Evolutionary conservation across 1,140 invertebrate species (phyloP), one percentile per base, ranked within the genome.

Genomic region (Sminthurides bifidus): DNA sequence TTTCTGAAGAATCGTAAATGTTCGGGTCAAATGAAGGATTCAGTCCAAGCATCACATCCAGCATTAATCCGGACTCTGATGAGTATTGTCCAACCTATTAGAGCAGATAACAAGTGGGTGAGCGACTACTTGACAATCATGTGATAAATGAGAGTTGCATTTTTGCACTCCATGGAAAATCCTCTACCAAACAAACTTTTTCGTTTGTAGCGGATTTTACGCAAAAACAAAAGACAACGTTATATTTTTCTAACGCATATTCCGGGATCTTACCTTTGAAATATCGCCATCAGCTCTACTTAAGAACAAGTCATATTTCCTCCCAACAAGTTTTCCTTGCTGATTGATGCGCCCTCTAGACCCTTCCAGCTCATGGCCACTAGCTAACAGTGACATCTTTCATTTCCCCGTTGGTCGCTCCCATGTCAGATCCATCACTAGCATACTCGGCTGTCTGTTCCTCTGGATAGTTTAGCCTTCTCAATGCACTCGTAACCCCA

Each of bases 81-180:
- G 68, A 68, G 45, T 67, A 69, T 57, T 66, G 68, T 12, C 68
- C 68, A 27, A 67, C 56, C 67, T 68, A 30, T 37, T 50, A 33
- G 31, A 26, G 17, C 29, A 49, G 1, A 31, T 12, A 29, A 54
- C 14, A 3, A n/a, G n/a, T n/a, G n/a, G n/a, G n/a, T n/a, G n/a
- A n/a, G n/a, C n/a, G n/a, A n/a, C n/a, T n/a, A n/a, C n/a, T n/a
- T n/a, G n/a, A n/a, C n/a, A n/a, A n/a, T n/a, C n/a, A n/a, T n/a
- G n/a, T n/a, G n/a, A n/a, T n/a, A n/a, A n/a, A n/a, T n/a, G n/a
- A n/a, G n/a, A n/a, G n/a, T n/a, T n/a, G n/a, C n/a, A n/a, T 5
- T 23, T 10, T 3, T 19, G 14, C 12, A 50, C 10, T 23, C 45
- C 10, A 48, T 12, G 10, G 21, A 21, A n/a, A 10, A 26, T 31